Conservation (phyloP, 2,888 invertebrate species). For the Xylocampa areola region DNA sequence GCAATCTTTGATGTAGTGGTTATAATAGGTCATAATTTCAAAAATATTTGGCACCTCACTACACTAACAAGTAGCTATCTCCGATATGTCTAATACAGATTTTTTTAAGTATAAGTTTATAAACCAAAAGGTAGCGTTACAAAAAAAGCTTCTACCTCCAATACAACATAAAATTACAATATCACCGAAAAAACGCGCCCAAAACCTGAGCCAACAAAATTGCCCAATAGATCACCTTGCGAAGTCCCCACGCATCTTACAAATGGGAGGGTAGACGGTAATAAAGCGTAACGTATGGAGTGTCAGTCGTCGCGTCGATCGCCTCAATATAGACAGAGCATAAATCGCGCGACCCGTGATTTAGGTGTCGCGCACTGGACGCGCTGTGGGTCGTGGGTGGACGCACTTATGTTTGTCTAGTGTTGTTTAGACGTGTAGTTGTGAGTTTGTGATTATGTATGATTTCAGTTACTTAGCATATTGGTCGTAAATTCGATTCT, state of each 20-base stretch:
- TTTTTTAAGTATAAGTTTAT: too few relatives aligned
- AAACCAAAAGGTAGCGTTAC: not conserved
- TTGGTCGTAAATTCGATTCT: too few relatives aligned
- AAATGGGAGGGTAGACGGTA: slow-evolving; percentile 45
- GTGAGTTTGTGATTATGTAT: not conserved
- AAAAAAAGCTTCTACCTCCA: not conserved
- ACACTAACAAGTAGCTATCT: too few relatives aligned
- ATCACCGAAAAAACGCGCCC: slow-evolving; percentile 20
- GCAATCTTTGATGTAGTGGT: too few relatives aligned
- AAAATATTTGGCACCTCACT: too few relatives aligned
- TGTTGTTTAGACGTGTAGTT: not conserved
- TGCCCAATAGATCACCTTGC: slow-evolving; percentile 45
- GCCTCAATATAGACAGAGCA: slow-evolving; percentile 48
- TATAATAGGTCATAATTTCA: too few relatives aligned
- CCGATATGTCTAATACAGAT: too few relatives aligned
- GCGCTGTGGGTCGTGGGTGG: not conserved
- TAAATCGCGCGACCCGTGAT: slow-evolving; percentile 49
- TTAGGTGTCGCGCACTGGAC: slow-evolving; percentile 24
- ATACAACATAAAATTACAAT: slow-evolving; percentile 36
- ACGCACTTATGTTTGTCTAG: not conserved
- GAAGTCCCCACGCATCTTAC: slow-evolving; percentile 37
- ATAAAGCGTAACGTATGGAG: slow-evolving; percentile 54
- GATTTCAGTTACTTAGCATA: not conserved
- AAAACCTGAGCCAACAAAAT: slow-evolving; percentile 32
- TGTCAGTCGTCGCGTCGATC: slow-evolving; percentile 49